Base-by-base conservation (phyloP, 2,888 invertebrate genomes). In the Tetragnatha montana region DNA sequence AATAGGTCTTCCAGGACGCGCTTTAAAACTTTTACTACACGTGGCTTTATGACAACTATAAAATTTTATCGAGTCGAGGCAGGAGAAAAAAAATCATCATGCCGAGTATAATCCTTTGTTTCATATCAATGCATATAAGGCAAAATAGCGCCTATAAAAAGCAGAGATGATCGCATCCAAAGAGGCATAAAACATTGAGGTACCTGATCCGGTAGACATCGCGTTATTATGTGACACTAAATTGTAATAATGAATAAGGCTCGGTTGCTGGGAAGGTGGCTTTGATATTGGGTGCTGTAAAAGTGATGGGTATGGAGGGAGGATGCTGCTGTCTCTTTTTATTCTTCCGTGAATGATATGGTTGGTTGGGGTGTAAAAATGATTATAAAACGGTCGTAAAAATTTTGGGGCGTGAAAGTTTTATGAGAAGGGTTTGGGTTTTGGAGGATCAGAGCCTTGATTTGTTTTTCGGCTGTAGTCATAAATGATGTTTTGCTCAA, bases 51-150 rank as follows among this genome's bases (percentile, higher is more conserved):
- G 75, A n/a, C 74, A 74, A 83, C 83, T 75, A 81, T 81, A 81
- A 81, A 81, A 81, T 69, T 81, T 75, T 83, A 83, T 74, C 83
- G 75, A 74, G 68, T 75, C 74, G 14, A 83, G 35, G 22, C 74
- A 75, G 68, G 51, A 60, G 74, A 68, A 51, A 49, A 81, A 81
- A 81, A 35, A 4, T 35, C 35, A 35, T 35, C 35, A 35, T 35
- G 35, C 47, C 68, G 49, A 50, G 81, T 71, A 71, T 71, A 69
- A 71, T 71, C 50, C 70, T 73, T 81, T 81, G 81, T 81, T 81
- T 81, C 81, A 71, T 81, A 81, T 71, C 71, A 71, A 81, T 81
- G 81, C 71, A 81, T 81, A 81, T 71, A 81, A 81, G 71, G 50
- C 81, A 81, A 71, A 81, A 71, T 81, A 50, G 17, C 50, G 21